Percentiles rank a stretch among this genome's conserved stretches.
Evolutionary conservation across 1,140 invertebrate species (phyloP).

Genomic region (Ips typographus): DNA sequence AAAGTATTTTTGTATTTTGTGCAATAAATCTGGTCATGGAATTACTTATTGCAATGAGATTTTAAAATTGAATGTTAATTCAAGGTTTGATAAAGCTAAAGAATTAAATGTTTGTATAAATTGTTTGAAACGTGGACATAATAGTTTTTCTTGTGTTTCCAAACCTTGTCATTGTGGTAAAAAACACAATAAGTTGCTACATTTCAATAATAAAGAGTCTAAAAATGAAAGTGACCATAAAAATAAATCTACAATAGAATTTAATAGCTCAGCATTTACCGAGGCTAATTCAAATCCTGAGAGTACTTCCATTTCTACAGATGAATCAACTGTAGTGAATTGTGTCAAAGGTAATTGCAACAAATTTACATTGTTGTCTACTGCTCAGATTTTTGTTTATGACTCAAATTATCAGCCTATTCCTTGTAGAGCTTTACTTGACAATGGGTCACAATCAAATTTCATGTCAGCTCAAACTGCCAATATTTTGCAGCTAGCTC

Average conservation of each 20-base stretch:
- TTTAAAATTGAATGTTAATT: too few relatives aligned
- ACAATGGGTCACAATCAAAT: conserved; percentile 13
- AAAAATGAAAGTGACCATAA: neutral
- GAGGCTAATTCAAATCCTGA: neutral
- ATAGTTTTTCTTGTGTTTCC: too few relatives aligned
- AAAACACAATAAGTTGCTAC: too few relatives aligned
- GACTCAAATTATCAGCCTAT: conserved; percentile 1
- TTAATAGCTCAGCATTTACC: neutral
- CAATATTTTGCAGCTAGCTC: neutral
- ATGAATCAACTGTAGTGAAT: neutral
- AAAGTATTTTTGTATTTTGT: too few relatives aligned
- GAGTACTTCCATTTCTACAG: neutral
- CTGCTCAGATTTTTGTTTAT: conserved; percentile 9
- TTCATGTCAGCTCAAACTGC: conserved; percentile 6
- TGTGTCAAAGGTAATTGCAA: conserved; percentile 4
- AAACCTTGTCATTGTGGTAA: too few relatives aligned
- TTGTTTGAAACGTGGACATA: too few relatives aligned
- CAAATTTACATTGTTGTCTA: conserved; percentile 5
- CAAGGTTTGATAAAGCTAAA: too few relatives aligned
- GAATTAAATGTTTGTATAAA: too few relatives aligned
- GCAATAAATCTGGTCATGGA: too few relatives aligned
- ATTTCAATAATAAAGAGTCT: neutral
- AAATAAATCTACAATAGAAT: neutral
- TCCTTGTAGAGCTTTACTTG: conserved; percentile 6
- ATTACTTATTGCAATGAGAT: too few relatives aligned